Conservation (phyloP, 2,888 invertebrate species). For the Rhagonycha fulva region DNA sequence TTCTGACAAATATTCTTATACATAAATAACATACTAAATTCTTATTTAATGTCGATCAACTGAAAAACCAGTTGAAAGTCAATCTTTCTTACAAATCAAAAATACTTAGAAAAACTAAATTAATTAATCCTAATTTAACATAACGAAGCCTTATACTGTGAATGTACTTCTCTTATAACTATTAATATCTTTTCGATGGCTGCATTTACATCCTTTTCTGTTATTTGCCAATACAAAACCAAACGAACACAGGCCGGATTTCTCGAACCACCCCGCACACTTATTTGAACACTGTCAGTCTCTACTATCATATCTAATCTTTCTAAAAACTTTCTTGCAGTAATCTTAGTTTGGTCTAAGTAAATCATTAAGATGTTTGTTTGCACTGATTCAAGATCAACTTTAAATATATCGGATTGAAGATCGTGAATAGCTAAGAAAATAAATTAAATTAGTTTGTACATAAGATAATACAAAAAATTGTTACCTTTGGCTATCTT, state of each 20-base stretch:
- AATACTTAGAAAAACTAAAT: neutral
- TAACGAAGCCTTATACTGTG: neutral
- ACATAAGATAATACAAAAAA: neutral
- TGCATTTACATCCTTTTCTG: slow-evolving; percentile 66
- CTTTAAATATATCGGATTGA: slow-evolving; percentile 63
- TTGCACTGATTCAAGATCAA: slow-evolving; percentile 66
- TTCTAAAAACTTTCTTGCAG: slow-evolving; percentile 60
- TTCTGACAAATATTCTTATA: neutral
- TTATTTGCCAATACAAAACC: slow-evolving; percentile 73
- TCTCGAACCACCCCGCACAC: slow-evolving; percentile 65
- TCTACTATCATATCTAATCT: slow-evolving; percentile 57
- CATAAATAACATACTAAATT: neutral
- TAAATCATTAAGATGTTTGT: slow-evolving; percentile 78
- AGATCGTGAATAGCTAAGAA: slow-evolving; percentile 63
- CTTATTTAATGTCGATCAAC: neutral
- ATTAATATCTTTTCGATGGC: slow-evolving; percentile 72
- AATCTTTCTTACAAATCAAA: neutral
- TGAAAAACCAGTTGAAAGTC: neutral
- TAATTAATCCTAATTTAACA: neutral
- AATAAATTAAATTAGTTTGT: neutral
- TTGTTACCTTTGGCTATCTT: slow-evolving; percentile 68
- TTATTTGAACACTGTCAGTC: slow-evolving; percentile 57
- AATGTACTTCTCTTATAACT: slow-evolving; percentile 68
- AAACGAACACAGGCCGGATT: slow-evolving; percentile 66
- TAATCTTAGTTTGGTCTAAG: slow-evolving; percentile 58